Percentiles rank a stretch among this genome's conserved stretches.
phyloP scores from a whole-genome alignment of 1,140 invertebrate species.

The Pseudomyrmex sp. region DNA sequence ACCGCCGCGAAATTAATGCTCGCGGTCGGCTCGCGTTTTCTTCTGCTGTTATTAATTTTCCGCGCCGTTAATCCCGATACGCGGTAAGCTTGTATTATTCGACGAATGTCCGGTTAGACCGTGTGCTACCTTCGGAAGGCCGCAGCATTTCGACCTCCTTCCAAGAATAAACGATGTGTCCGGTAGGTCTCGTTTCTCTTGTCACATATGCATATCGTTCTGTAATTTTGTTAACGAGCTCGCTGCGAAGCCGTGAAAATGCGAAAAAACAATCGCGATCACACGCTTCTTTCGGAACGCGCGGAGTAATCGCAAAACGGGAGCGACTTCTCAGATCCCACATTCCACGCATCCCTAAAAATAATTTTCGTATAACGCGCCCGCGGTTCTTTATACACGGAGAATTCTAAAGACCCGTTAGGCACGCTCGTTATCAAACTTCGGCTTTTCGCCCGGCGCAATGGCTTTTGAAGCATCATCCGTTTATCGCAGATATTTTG shows the following conservation, averaged over 20 bases:
- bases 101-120: constrained; percentile 24
- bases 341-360: constrained; percentile 5
- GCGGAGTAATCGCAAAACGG: not conserved
- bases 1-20: constrained; percentile 41
- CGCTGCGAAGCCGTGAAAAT: too few relatives aligned
- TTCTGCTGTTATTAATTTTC: constrained; percentile 56
- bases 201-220: constrained; percentile 13
- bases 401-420: constrained; percentile 27
- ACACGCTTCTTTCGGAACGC: not conserved
- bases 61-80: constrained; percentile 28
- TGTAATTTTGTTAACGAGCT: not conserved
- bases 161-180: constrained; percentile 42
- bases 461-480: constrained; percentile 75
- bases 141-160: constrained; percentile 23
- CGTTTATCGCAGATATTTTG: constrained; percentile 77
- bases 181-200: not conserved
- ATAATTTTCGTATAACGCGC: constrained; percentile 15
- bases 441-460: constrained; percentile 63
- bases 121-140: constrained; percentile 21
- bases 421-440: constrained; percentile 64
- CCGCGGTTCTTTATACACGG: not conserved
- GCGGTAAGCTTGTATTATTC: constrained; percentile 8
- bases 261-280: not conserved
- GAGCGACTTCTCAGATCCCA: not conserved
- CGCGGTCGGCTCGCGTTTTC: constrained; percentile 1